Evolutionary conservation across 2,797 vertebrate species (phyloP), one percentile per base, ranked within the genome.

Genomic region (Ataeniobius toweri): DNA sequence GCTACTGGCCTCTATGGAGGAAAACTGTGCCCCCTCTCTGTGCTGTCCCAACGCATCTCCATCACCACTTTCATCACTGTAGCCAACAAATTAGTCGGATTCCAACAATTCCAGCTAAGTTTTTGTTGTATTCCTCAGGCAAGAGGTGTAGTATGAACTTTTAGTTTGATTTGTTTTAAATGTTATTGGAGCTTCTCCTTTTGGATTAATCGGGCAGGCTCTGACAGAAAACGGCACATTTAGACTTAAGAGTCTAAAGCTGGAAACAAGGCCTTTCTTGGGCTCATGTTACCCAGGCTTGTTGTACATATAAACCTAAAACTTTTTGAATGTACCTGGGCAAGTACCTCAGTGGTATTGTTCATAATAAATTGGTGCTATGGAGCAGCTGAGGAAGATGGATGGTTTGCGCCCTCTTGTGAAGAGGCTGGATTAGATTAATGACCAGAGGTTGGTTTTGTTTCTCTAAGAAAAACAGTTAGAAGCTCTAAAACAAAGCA

Each of bases 41-140:
- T 26, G 0, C 80, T 80, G 85, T 89, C 86, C 79, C 20, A n/a
- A 13, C 7, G 22, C 63, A 79, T 91, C 88, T 87, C 75, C 84
- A 81, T 84, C 86, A 87, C 3, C 73, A 13, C 31, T 78, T 48
- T 78, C 79, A 69, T 81, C 73, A 24, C 74, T 75, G 0, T 58
- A 46, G 2, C 24, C 58, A 12, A 72, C 71, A 46, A 8, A 78
- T 77, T 69, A 68, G 53, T 75, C 55, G 3, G 6, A 59, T 78
- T 46, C 20, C 36, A 3, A 50, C 12, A 36, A 5, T 39, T 59
- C 24, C 65, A 41, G 10, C 22, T 12, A 8, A 69, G 41, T 48
- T 26, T 26, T 48, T 26, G 41, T 69, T 26, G 12, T 6, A 1
- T 3, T 48, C 5, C 41, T 69, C 41, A 7, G 1, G 24, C n/a